phyloP scores from a whole-genome alignment of 2,888 invertebrate species.

The Nineta flava region DNA sequence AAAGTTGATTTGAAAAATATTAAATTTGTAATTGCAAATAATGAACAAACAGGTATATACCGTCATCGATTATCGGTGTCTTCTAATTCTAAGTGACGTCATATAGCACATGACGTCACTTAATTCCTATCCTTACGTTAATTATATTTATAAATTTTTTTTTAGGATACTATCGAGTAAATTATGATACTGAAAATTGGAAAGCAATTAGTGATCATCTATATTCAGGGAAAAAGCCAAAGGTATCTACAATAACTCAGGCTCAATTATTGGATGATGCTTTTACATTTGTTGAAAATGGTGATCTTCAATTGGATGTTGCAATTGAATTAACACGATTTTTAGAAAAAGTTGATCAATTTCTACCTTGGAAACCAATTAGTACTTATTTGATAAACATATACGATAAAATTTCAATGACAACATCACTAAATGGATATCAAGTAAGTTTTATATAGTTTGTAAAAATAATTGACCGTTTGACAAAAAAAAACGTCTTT shows the following conservation, averaged over 20 bases:
- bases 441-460: too few species aligned
- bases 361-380: conserved; percentile 40
- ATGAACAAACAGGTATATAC: not conserved
- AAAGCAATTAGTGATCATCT: conserved; percentile 33
- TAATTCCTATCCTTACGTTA: too few species aligned
- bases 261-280: conserved; percentile 64
- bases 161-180: conserved; percentile 47
- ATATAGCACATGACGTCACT: too few species aligned
- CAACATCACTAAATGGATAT: too few species aligned
- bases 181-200: conserved; percentile 57
- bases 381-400: too few species aligned
- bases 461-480: too few species aligned
- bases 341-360: conserved; percentile 38
- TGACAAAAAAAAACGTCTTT: too few species aligned
- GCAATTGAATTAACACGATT: conserved; percentile 43
- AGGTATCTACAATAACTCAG: conserved; percentile 47
- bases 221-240: conserved; percentile 23
- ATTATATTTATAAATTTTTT: conserved; percentile 15
- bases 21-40: not conserved
- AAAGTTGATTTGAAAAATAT: not conserved
- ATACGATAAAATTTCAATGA: too few species aligned
- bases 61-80: too few species aligned
- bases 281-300: conserved; percentile 43
- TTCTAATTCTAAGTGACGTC: not conserved
- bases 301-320: conserved; percentile 32